A percentile compares a stretch with the other conserved stretches of the same genome.
Evolutionary conservation across 2,113 vertebrate species (phyloP).

Genomic region (Pipra filicauda): DNA sequence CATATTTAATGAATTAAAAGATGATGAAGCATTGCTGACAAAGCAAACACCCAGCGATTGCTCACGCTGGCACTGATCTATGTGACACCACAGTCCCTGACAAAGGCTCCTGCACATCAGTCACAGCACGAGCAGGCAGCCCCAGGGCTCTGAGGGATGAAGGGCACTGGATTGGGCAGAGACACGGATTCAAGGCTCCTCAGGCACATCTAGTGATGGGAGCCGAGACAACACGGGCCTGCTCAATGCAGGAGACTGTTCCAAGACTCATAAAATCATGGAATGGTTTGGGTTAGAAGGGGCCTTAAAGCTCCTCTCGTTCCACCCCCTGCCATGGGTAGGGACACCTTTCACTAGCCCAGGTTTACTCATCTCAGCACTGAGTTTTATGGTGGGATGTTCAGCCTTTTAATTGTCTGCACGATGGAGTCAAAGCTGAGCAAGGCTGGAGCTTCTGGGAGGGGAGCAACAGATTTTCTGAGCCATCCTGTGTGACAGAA

Average conservation of each 20-base stretch:
- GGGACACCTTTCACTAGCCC: not conserved
- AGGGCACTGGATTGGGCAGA: not conserved
- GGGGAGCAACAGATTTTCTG: not conserved
- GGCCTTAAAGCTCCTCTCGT: not conserved
- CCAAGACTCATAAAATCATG: not conserved
- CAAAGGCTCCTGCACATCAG: not conserved
- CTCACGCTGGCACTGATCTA: not conserved
- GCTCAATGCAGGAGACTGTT: not conserved
- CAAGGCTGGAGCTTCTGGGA: not conserved
- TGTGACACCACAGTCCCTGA: not conserved
- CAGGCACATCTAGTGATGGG: not conserved
- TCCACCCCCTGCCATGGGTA: not conserved
- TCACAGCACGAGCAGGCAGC: not conserved
- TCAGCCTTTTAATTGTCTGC: not conserved
- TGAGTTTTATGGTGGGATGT: not conserved
- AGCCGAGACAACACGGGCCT: not conserved
- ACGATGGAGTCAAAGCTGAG: not conserved
- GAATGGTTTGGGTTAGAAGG: not conserved
- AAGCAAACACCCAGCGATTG: not conserved
- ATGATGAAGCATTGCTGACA: constrained; percentile 29
- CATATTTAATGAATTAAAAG: constrained; percentile 26
- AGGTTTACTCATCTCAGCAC: not conserved
- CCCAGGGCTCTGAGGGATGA: not conserved
- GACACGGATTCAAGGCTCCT: not conserved
- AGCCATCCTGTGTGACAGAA: not conserved